Evolutionary conservation across 2,113 vertebrate species (phyloP).

Genomic region (Rhinoptilus africanus): DNA sequence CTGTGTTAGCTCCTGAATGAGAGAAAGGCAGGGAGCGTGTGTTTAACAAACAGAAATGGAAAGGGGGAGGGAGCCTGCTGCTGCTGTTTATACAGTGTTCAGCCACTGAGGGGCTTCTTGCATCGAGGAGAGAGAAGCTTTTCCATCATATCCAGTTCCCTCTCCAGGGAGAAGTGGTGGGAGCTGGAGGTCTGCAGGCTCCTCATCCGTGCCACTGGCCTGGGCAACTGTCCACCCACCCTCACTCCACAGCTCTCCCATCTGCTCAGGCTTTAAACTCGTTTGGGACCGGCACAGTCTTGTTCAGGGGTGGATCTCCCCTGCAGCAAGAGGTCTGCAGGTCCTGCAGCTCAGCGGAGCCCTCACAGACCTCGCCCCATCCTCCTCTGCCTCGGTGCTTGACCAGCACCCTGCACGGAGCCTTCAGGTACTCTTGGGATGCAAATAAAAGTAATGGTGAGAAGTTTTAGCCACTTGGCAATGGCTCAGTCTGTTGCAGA

Average conservation of each 20-base stretch:
- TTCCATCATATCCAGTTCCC: constrained; percentile 14
- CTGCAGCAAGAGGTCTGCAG: not conserved
- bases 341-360: not conserved
- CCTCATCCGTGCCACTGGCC: not conserved
- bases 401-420: not conserved
- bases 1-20: constrained; percentile 60
- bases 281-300: not conserved
- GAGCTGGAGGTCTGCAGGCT: not conserved
- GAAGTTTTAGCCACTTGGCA: not conserved
- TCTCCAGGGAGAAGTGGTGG: not conserved
- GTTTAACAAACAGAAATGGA: constrained; percentile 66
- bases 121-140: constrained; percentile 47
- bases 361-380: not conserved
- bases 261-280: not conserved
- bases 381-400: not conserved
- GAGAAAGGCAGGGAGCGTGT: constrained; percentile 55
- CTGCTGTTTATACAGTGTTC: constrained; percentile 68
- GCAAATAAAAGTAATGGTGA: not conserved
- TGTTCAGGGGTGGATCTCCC: not conserved
- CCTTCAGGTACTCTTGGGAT: not conserved
- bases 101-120: constrained; percentile 70
- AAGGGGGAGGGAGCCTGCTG: constrained; percentile 65
- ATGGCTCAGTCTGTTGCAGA: not conserved
- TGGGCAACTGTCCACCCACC: not conserved
- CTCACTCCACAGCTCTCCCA: not conserved